These are phyloP conservation scores for Eristalis arbustorum DNA, from an alignment of 2,888 invertebrate species.

Conservation along the genomic window DNA sequence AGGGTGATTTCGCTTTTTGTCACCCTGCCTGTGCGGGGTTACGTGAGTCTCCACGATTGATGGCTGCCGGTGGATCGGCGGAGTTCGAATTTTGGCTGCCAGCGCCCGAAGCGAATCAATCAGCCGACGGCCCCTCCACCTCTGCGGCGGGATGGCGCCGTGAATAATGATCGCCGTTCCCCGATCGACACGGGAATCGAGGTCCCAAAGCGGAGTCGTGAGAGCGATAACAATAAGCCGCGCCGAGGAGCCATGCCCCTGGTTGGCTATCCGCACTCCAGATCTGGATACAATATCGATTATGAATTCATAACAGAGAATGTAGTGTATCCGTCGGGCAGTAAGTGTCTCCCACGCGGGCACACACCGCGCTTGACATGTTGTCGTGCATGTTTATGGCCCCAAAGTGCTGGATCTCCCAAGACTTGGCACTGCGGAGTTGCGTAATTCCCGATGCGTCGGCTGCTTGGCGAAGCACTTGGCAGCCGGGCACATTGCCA, in stretches of 20 bases:
- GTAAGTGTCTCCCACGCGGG: constrained; percentile 26
- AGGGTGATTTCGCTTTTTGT: constrained; percentile 44
- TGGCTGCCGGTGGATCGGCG: constrained; percentile 40
- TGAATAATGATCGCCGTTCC: constrained; percentile 39
- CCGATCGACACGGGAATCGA: constrained; percentile 50
- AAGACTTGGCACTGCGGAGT: constrained; percentile 2
- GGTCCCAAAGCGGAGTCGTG: constrained; percentile 49
- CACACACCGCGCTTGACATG: background rate
- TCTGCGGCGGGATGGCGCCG: constrained; percentile 11
- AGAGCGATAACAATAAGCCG: constrained; percentile 48
- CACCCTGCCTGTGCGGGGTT: constrained; percentile 5
- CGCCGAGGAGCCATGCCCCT: background rate
- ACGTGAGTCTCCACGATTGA: constrained; percentile 38
- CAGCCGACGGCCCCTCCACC: constrained; percentile 19
- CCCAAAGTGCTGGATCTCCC: background rate
- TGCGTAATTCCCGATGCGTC: constrained; percentile 36
- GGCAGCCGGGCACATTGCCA: constrained; percentile 4
- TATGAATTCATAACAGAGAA: constrained; percentile 50
- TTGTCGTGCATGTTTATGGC: constrained; percentile 26
- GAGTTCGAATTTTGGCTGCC: constrained; percentile 10
- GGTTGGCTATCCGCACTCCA: constrained; percentile 26
- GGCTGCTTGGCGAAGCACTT: background rate
- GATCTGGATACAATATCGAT: constrained; percentile 51
- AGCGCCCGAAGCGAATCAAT: constrained; percentile 17
- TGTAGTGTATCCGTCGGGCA: background rate